Conservation (phyloP, 2,113 vertebrate genomes). For the Periophthalmus modestus region DNA sequence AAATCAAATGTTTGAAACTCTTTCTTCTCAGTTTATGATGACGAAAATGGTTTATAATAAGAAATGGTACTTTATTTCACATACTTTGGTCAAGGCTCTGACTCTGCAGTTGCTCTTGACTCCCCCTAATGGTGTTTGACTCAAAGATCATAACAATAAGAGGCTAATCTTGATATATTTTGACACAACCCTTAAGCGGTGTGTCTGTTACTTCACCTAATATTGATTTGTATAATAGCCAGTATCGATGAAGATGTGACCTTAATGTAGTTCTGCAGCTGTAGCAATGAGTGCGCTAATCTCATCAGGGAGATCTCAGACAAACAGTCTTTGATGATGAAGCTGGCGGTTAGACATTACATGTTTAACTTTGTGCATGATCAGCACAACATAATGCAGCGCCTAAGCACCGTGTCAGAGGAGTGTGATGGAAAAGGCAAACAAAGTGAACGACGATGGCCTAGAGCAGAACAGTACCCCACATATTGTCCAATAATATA, state of each 20-base stretch:
- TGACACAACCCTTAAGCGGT: not conserved
- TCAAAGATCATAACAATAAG: not conserved
- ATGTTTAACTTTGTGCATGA: not conserved
- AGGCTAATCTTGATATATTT: not conserved
- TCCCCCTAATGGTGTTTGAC: not conserved
- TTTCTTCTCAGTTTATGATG: not conserved
- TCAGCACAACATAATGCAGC: slow-evolving; percentile 1
- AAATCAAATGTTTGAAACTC: not conserved
- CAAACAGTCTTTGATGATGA: slow-evolving; percentile 1
- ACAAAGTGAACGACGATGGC: not conserved
- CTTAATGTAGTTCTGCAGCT: slow-evolving; percentile 6
- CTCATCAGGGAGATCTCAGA: slow-evolving; percentile 6
- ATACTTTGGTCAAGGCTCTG: not conserved
- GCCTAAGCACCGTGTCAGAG: slow-evolving; percentile 18
- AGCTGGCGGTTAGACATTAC: not conserved
- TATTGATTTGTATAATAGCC: slow-evolving; percentile 4
- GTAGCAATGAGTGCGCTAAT: not conserved
- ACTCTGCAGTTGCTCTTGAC: not conserved
- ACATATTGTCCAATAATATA: not conserved
- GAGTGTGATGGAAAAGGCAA: not conserved
- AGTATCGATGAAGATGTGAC: not conserved
- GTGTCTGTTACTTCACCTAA: not conserved
- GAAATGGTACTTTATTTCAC: too few relatives aligned
- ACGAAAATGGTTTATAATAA: not conserved
- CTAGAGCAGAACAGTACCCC: not conserved